A percentile compares a stretch with the other conserved stretches of the same genome.
phyloP scores from a whole-genome alignment of 2,113 vertebrate species.

The Hippocampus zosterae region DNA sequence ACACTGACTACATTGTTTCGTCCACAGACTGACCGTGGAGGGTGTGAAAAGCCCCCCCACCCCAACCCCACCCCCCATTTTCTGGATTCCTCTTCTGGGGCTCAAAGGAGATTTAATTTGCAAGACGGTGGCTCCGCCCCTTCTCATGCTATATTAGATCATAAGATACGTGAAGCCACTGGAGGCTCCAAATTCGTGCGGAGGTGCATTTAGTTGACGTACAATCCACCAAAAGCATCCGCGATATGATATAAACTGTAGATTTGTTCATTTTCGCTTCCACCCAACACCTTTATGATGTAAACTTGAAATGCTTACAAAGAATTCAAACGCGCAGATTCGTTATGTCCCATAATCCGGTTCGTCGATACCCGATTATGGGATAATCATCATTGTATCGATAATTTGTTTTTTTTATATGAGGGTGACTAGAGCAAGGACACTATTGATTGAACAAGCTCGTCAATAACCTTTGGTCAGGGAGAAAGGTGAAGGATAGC shows the following conservation, averaged over 20 bases:
- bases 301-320: no score
- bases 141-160: not conserved
- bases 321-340: no score
- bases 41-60: conserved; percentile 47
- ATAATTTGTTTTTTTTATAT: not conserved
- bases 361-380: no score
- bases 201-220: not conserved
- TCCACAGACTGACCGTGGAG: conserved; percentile 30
- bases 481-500: conserved; percentile 12
- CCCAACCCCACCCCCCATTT: not conserved
- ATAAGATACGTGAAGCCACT: conserved; percentile 16
- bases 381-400: no score
- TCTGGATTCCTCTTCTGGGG: conserved; percentile 3
- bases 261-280: no score
- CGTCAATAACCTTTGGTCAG: conserved; percentile 57
- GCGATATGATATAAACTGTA: no score
- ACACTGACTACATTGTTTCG: conserved; percentile 62
- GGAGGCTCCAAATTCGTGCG: conserved; percentile 1
- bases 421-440: conserved; percentile 27
- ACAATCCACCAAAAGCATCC: not conserved
- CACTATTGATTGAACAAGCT: conserved; percentile 51
- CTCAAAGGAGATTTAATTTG: conserved; percentile 17
- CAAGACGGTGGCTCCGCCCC: conserved; percentile 6
- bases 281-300: no score
- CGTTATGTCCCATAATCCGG: no score